Percentiles rank a stretch among this genome's conserved stretches.
phyloP scores from a whole-genome alignment of 1,140 invertebrate genomes.

The Drosophila carrolli region DNA sequence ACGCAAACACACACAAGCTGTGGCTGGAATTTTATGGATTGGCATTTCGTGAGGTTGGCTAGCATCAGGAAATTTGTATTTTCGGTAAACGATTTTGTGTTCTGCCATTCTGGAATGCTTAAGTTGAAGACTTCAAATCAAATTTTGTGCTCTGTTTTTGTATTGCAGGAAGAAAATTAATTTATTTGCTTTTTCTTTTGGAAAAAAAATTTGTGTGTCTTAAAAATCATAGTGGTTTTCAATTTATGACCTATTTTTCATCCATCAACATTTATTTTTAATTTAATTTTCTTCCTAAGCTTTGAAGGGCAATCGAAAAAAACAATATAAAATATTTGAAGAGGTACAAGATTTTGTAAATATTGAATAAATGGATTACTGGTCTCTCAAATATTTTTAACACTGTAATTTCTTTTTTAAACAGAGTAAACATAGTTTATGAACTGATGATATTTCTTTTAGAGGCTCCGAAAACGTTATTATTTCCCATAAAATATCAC shows the following conservation, averaged over 20 bases:
- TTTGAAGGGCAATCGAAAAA: too few relatives aligned
- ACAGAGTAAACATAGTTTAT: background rate
- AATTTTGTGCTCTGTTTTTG: slow-evolving; percentile 1
- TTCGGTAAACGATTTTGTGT: slow-evolving; percentile 6
- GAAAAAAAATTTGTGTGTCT: background rate
- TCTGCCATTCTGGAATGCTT: background rate
- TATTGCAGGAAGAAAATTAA: background rate
- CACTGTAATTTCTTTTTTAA: too few relatives aligned
- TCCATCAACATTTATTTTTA: too few relatives aligned
- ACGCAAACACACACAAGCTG: background rate
- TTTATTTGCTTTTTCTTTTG: background rate
- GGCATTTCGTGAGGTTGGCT: background rate
- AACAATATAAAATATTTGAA: too few relatives aligned
- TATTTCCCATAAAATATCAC: slow-evolving; percentile 4
- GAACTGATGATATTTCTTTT: too few relatives aligned
- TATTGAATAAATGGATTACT: too few relatives aligned
- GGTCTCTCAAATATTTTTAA: too few relatives aligned
- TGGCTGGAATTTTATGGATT: slow-evolving; percentile 4
- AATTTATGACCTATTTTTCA: too few relatives aligned
- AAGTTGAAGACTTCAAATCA: slow-evolving; percentile 4
- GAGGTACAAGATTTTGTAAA: too few relatives aligned
- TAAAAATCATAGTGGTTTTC: background rate
- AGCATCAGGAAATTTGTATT: slow-evolving; percentile 20
- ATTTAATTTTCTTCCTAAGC: too few relatives aligned
- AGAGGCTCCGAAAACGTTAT: background rate